phyloP scores from a whole-genome alignment of 2,797 vertebrate genomes.

The Gymnocypris eckloni region DNA sequence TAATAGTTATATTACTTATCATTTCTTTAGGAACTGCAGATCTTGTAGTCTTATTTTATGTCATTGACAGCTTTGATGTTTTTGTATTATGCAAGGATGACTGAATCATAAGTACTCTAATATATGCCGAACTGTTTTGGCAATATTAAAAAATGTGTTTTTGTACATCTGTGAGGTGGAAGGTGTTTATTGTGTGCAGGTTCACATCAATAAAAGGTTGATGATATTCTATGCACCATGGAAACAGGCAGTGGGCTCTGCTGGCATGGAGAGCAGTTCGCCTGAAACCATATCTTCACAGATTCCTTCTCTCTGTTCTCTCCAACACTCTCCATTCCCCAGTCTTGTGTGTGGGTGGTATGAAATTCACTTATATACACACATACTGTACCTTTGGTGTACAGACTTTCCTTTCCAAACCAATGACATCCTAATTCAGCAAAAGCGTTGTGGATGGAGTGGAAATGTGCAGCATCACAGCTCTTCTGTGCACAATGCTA shows the following conservation, averaged over 20 bases:
- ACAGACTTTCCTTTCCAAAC: slow-evolving; percentile 37
- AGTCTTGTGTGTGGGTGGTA: slow-evolving; percentile 66
- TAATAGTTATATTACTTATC: too few relatives aligned
- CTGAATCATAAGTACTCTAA: background rate
- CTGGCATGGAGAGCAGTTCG: slow-evolving; percentile 11
- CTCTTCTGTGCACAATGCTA: slow-evolving; percentile 13
- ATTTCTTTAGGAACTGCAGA: background rate
- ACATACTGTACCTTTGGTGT: slow-evolving; percentile 43
- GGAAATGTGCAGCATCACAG: slow-evolving; percentile 19
- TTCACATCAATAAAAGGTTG: slow-evolving; percentile 15
- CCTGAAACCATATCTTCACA: slow-evolving; percentile 21
- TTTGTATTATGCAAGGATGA: background rate
- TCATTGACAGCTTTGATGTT: background rate
- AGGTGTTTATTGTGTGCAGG: slow-evolving; percentile 3
- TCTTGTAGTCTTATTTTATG: background rate
- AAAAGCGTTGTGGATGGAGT: slow-evolving; percentile 29
- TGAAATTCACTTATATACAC: slow-evolving; percentile 40
- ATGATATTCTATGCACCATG: slow-evolving; percentile 16
- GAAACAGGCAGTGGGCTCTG: background rate
- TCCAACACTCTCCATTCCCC: slow-evolving; percentile 6
- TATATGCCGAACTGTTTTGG: background rate
- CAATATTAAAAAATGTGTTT: background rate
- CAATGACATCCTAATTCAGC: slow-evolving; percentile 50
- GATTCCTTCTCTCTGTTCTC: slow-evolving; percentile 4
- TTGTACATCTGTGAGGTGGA: background rate